Conservation (phyloP, 2,113 vertebrate genomes). For the Pangasianodon hypophthalmus region DNA sequence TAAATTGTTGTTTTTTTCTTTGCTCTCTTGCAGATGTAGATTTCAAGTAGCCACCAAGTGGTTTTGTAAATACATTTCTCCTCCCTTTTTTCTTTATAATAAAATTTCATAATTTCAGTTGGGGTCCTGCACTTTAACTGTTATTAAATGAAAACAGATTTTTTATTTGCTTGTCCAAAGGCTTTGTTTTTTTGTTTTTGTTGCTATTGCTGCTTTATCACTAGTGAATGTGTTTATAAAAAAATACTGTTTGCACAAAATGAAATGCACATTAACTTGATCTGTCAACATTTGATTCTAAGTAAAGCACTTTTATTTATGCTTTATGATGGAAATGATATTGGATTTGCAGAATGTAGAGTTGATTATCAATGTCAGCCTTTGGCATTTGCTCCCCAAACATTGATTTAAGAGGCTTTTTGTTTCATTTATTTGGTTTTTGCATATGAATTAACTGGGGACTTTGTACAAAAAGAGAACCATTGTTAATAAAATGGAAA, state of each 20-base stretch:
- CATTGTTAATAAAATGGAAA: slow-evolving; percentile 54
- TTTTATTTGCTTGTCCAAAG: slow-evolving; percentile 6
- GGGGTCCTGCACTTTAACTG: background rate
- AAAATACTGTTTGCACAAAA: background rate
- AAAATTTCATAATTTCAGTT: background rate
- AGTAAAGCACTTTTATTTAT: slow-evolving; percentile 46
- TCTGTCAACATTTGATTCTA: background rate
- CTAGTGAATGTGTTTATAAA: background rate
- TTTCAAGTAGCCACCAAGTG: background rate
- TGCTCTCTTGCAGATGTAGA: slow-evolving; percentile 1
- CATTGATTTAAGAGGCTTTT: slow-evolving; percentile 30
- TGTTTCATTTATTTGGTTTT: background rate
- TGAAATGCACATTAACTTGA: slow-evolving; percentile 22
- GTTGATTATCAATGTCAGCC: slow-evolving; percentile 27
- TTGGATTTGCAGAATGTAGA: slow-evolving; percentile 5
- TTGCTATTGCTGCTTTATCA: background rate
- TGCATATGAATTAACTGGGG: slow-evolving; percentile 35
- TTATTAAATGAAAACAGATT: background rate
- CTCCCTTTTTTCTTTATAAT: background rate
- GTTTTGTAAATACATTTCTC: slow-evolving; percentile 19
- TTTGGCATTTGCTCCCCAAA: slow-evolving; percentile 30
- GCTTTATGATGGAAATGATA: slow-evolving; percentile 34
- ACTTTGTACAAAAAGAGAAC: slow-evolving; percentile 44
- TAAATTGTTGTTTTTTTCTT: background rate
- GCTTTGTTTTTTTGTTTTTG: background rate